Percentiles rank a stretch among this genome's conserved stretches.
Evolutionary conservation across 2,113 vertebrate species (phyloP).

Genomic region (Hucho hucho): DNA sequence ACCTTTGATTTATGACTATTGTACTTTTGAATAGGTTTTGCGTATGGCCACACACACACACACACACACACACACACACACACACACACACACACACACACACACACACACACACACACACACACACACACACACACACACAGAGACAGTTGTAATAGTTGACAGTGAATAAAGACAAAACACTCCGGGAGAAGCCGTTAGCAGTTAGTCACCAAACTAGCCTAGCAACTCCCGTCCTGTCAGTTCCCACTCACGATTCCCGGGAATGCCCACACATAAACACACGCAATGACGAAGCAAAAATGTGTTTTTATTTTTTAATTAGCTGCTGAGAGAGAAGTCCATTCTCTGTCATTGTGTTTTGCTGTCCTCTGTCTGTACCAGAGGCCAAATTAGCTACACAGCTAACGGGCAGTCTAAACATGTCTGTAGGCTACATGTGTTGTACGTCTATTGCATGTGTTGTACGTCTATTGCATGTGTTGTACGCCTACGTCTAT

Average conservation of each 20-base stretch:
- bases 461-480: not conserved
- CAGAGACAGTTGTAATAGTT: not conserved
- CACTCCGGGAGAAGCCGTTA: not conserved
- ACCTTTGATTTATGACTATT: no score
- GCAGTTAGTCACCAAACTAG: not conserved
- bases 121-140: slow-evolving; percentile 8
- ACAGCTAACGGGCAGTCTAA: not conserved
- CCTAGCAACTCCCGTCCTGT: not conserved
- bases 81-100: slow-evolving; percentile 24
- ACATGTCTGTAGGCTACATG: no score
- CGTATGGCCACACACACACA: slow-evolving; percentile 9
- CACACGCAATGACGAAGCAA: slow-evolving; percentile 2
- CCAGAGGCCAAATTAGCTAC: not conserved
- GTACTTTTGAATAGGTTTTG: no score
- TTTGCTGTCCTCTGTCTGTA: not conserved
- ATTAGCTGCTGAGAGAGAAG: not conserved
- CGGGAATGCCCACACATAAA: not conserved
- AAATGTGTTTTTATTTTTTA: not conserved
- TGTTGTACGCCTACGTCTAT: not conserved
- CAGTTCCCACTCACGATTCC: not conserved
- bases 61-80: slow-evolving; percentile 14
- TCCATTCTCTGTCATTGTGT: slow-evolving; percentile 1
- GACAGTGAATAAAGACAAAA: no score
- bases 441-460: not conserved
- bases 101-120: slow-evolving; percentile 26